Evolutionary conservation across 2,797 vertebrate species (phyloP), one percentile per base, ranked within the genome.

Genomic region (Liasis olivaceus): DNA sequence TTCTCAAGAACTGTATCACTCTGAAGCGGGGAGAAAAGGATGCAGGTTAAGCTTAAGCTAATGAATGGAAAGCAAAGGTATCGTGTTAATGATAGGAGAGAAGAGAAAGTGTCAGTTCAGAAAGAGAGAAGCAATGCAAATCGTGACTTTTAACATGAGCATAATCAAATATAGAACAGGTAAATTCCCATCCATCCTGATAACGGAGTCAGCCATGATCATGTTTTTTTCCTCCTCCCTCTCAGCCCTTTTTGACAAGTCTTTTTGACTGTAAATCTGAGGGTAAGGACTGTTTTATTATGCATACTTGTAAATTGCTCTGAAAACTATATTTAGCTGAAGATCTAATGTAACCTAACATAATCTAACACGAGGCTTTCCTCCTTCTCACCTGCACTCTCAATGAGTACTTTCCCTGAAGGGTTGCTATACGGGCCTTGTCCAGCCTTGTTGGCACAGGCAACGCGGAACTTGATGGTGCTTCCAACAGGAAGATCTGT

Each of bases 361-460:
- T 47, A 20, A 81, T 47, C 24, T 81, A 81, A 24, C 17, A 81
- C 12, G n/a, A 69, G 62, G n/a, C 13, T 51, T 69, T 28, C 36
- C 14, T 42, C 2, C 20, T 64, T 42, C 97, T 92, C 94, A 99
- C 99, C 99, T 98, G 96, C 87, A 0, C 91, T 94, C 42, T 98
- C 98, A 58, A 99, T 94, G 86, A 96, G 94, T 89, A 99, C 97
- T 15, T 97, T 98, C 63, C 97, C 98, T 0, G 99, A 99, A 13
- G 98, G 97, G 95, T 97, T 98, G 96, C 99, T 99, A 97, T 99
- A 99, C 26, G 98, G 99, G 11, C 99, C 99, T 94, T 99, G 99
- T 15, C 99, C 99, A 0, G 99, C 99, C 92, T 99, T 99, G 96
- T 99, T 99, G 87, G 98, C 98, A 96, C 99, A 99, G 72, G 99